Conservation (phyloP, 64 coral and sea anemone species). For the Montipora foliosa region DNA sequence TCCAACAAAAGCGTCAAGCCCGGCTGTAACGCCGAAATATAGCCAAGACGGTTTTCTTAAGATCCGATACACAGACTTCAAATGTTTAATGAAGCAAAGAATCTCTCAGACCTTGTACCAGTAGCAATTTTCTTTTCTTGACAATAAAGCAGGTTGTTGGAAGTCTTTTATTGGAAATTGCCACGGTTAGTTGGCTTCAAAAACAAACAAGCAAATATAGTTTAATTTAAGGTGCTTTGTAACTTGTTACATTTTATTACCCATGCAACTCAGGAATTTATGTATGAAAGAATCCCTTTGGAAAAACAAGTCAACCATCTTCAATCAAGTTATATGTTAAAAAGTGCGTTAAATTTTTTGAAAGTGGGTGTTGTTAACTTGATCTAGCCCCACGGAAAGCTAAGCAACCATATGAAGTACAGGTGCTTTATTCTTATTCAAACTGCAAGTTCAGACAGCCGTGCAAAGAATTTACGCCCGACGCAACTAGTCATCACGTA, state of each 20-base stretch:
- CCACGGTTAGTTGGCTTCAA: slow-evolving; percentile 15
- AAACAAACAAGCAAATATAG: background rate
- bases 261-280: background rate
- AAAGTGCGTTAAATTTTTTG: background rate
- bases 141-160: slow-evolving; percentile 25
- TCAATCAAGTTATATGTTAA: too few relatives aligned
- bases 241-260: slow-evolving; percentile 36
- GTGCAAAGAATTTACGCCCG: background rate
- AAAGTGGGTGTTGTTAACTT: background rate
- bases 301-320: background rate
- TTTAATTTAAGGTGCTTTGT: background rate
- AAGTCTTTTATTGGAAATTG: background rate
- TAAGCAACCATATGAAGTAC: background rate
- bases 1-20: background rate
- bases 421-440: background rate
- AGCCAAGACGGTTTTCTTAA: background rate
- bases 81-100: background rate
- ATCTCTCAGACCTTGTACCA: background rate
- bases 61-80: background rate
- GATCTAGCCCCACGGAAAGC: background rate
- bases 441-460: background rate
- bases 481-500: background rate
- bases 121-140: background rate
- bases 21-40: background rate
- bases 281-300: background rate